Evolutionary conservation across 1,140 invertebrate species (phyloP), one percentile per base, ranked within the genome.

Genomic region (Maconellicoccus hirsutus): DNA sequence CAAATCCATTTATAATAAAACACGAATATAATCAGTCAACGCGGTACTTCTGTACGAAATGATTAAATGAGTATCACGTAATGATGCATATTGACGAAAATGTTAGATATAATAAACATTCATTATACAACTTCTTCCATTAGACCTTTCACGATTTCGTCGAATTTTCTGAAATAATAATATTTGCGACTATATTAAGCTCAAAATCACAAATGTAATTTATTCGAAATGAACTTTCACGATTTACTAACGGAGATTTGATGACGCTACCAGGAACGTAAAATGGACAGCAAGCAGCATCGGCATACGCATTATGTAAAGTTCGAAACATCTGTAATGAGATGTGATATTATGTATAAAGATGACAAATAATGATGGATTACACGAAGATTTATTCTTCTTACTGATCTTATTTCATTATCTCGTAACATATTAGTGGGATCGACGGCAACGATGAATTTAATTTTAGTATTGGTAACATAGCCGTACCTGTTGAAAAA

Each of bases 201-300:
- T 4, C 6, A 59, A 3, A 12, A 16, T 16, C 3, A 26, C 61
- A 16, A 66, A 23, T 16, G 61, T 59, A n/a, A 2, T 16, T 12
- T 10, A 23, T 23, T 22, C 22, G 25, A 2, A 6, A 25, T 66
- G 3, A 4, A 66, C 22, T 14, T 23, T 22, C 3, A 23, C 3
- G 3, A 66, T 25, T 3, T 66, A 66, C 61, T 66, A 8, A 66
- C 61, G 61, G 22, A 7, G 91, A 94, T 59, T 81, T 84, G 63
- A 95, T 90, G 74, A 85, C 83, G 76, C 93, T 88, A 23, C 91
- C 91, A 59, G 94, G 92, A 78, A 90, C 86, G 79, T 96, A 94
- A 80, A 98, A 97, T 69, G 94, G 94, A 84, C 96, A 96, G 77
- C 91, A 95, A n/a, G 97, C 86, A 75, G 92, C 88, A 80, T 96